Percentiles rank a stretch among this genome's conserved stretches.
phyloP scores from a whole-genome alignment of 2,113 vertebrate species.

The Salvator merianae region DNA sequence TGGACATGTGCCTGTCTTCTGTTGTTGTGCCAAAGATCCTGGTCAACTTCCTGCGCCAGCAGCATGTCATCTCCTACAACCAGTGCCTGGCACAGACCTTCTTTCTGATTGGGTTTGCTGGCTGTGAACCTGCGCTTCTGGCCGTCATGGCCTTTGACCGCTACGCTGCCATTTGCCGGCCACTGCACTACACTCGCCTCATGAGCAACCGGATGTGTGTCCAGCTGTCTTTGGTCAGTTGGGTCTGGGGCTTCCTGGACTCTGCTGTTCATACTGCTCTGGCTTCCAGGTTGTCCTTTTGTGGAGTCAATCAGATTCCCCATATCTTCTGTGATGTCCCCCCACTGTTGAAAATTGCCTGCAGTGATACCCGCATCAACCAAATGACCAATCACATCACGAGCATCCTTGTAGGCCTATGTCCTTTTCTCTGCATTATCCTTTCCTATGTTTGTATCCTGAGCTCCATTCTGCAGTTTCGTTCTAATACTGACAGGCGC shows the following conservation, averaged over 20 bases:
- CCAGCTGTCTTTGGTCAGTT: constrained; percentile 5
- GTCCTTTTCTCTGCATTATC: not conserved
- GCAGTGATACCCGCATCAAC: not conserved
- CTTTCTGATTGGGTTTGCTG: constrained; percentile 44
- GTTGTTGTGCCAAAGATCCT: constrained; percentile 47
- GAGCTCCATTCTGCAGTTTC: not conserved
- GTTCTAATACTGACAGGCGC: not conserved
- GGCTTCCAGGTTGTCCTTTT: constrained; percentile 11
- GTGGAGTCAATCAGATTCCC: too few relatives aligned
- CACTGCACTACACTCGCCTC: not conserved
- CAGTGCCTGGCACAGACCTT: constrained; percentile 47
- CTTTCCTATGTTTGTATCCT: constrained; percentile 14
- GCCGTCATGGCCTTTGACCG: constrained; percentile 14
- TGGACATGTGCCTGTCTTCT: constrained; percentile 38
- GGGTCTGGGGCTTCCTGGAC: constrained; percentile 25
- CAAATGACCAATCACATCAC: not conserved
- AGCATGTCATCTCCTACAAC: constrained; percentile 39
- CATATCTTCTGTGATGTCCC: constrained; percentile 24
- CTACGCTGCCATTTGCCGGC: constrained; percentile 4
- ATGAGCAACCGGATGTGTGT: constrained; percentile 6
- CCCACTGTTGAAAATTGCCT: not conserved
- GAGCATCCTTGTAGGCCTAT: not conserved
- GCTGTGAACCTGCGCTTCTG: constrained; percentile 31
- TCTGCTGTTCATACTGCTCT: constrained; percentile 38
- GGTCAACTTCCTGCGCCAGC: constrained; percentile 29